These are phyloP conservation scores for Gnatocerus cornutus DNA, from an alignment of 2,888 invertebrate species.

Conservation along the genomic window DNA sequence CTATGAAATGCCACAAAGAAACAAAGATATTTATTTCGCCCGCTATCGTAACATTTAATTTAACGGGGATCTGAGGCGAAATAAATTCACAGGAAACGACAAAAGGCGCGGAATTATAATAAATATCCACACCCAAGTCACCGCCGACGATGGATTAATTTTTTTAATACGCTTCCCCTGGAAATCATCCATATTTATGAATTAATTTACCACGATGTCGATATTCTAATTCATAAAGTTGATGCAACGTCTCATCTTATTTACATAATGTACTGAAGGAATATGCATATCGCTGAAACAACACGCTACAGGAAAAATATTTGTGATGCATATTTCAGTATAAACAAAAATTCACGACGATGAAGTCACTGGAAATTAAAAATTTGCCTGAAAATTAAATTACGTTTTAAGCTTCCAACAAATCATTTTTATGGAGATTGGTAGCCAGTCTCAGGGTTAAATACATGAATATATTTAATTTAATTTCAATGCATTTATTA, in stretches of 20 bases:
- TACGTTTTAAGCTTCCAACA: too few relatives aligned
- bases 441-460: too few relatives aligned
- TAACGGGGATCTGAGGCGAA: slow-evolving; percentile 3
- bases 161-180: slow-evolving; percentile 48
- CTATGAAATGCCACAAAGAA: slow-evolving; percentile 37
- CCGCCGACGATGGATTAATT: slow-evolving; percentile 19
- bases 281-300: slow-evolving; percentile 41
- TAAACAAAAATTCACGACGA: slow-evolving; percentile 1
- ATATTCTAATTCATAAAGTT: slow-evolving; percentile 65
- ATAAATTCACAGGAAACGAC: not conserved
- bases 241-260: slow-evolving; percentile 54
- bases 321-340: not conserved
- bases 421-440: too few relatives aligned
- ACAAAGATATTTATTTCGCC: slow-evolving; percentile 24
- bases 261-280: slow-evolving; percentile 45
- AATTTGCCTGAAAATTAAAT: too few relatives aligned
- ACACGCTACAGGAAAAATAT: slow-evolving; percentile 9
- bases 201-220: slow-evolving; percentile 64
- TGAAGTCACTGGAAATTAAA: too few relatives aligned
- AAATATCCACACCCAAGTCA: not conserved
- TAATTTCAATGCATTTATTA: too few relatives aligned
- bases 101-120: not conserved
- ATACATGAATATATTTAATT: too few relatives aligned
- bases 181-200: slow-evolving; percentile 67
- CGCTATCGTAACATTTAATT: slow-evolving; percentile 10